Conservation (phyloP, 35 echinoderm and acorn worm species). For the Hemicentrotus pulcherrimus region DNA sequence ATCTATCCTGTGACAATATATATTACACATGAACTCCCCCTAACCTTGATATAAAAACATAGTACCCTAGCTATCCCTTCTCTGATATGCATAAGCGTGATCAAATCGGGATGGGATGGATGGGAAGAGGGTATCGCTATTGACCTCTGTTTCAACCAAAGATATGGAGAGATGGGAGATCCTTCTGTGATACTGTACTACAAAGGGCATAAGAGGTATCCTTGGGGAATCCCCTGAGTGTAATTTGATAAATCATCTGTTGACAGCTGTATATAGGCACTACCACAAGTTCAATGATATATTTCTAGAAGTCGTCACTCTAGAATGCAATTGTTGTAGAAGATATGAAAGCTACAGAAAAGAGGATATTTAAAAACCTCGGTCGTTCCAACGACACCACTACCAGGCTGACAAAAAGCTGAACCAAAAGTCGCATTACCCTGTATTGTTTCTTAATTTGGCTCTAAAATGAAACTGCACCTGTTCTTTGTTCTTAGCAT, state of each 20-base stretch:
- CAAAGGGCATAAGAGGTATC: neutral
- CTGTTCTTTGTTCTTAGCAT: no score
- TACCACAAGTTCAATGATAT: neutral
- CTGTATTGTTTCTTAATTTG: no score
- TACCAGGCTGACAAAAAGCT: no score
- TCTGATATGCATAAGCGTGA: neutral
- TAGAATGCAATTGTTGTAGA: no score
- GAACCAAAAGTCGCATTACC: no score
- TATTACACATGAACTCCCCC: neutral
- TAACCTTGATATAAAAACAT: neutral
- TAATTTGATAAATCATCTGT: conserved; percentile 13
- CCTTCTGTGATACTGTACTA: neutral
- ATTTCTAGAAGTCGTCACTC: neutral
- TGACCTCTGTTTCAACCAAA: neutral
- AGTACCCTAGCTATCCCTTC: neutral
- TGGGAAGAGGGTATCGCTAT: neutral
- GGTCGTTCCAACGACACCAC: no score
- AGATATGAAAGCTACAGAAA: no score
- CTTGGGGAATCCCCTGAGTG: neutral
- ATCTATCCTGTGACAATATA: neutral
- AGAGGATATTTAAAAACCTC: no score
- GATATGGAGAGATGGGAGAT: neutral
- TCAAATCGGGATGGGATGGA: neutral
- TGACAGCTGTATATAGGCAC: neutral
- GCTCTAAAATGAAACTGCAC: no score